Evolutionary conservation across 2,113 vertebrate species (phyloP).

Genomic region (Ammodramus savannarum): DNA sequence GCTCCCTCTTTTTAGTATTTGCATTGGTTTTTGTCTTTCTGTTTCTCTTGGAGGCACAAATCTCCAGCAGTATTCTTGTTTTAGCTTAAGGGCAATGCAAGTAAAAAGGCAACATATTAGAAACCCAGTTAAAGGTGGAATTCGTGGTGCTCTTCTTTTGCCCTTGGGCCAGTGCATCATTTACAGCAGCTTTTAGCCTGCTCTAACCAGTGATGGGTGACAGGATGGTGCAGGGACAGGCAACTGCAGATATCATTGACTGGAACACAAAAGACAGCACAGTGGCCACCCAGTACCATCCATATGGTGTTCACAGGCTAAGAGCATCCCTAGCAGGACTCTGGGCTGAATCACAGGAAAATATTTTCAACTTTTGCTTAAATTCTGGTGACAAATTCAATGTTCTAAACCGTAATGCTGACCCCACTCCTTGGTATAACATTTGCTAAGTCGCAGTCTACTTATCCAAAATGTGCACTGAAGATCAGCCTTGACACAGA

Average conservation of each 20-base stretch:
- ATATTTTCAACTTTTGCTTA: background rate
- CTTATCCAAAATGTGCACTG: background rate
- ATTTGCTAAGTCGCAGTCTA: background rate
- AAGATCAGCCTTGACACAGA: background rate
- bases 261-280: background rate
- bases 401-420: background rate
- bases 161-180: background rate
- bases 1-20: background rate
- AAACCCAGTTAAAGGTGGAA: background rate
- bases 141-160: background rate
- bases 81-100: background rate
- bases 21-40: background rate
- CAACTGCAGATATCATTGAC: background rate
- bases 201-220: background rate
- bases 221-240: background rate
- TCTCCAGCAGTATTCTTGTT: background rate
- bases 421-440: background rate
- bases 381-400: background rate
- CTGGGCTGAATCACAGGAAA: background rate
- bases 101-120: background rate
- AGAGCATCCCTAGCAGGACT: background rate
- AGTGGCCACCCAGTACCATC: background rate
- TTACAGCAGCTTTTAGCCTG: background rate
- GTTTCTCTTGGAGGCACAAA: background rate
- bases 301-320: background rate